Percentiles rank a stretch among this genome's conserved stretches.
phyloP scores from a whole-genome alignment of 2,888 invertebrate genomes.

The Agonopterix subpropinquella region DNA sequence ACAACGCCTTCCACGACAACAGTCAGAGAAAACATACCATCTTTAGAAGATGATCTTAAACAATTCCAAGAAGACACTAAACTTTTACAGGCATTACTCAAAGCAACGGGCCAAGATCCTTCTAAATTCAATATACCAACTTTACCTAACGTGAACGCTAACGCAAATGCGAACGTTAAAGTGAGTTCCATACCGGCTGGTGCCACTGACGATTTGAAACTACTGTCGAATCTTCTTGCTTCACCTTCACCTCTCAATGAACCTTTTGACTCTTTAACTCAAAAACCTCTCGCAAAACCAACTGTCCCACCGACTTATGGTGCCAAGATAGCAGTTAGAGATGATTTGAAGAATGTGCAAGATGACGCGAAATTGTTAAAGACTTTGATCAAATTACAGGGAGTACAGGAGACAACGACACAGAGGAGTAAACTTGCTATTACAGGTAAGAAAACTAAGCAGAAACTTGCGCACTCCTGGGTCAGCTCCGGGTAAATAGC shows the following conservation, averaged over 20 bases:
- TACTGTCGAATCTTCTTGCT: slow-evolving; percentile 52
- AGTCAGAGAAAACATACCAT: slow-evolving; percentile 35
- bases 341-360: slow-evolving; percentile 51
- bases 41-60: slow-evolving; percentile 64
- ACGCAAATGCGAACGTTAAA: slow-evolving; percentile 19
- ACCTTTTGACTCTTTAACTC: slow-evolving; percentile 48
- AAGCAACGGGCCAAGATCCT: slow-evolving; percentile 66
- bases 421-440: slow-evolving; percentile 54
- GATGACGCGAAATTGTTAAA: slow-evolving; percentile 64
- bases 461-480: too few relatives aligned
- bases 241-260: slow-evolving; percentile 54
- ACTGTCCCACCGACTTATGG: slow-evolving; percentile 40
- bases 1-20: slow-evolving; percentile 43
- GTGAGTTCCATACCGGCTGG: slow-evolving; percentile 43
- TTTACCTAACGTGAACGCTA: slow-evolving; percentile 34
- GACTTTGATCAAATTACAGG: slow-evolving; percentile 67
- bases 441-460: slow-evolving; percentile 40
- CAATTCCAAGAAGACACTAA: slow-evolving; percentile 69
- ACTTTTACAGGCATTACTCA: slow-evolving; percentile 59
- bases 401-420: slow-evolving; percentile 60
- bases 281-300: slow-evolving; percentile 23
- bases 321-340: slow-evolving; percentile 57
- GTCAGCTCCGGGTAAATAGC: too few relatives aligned
- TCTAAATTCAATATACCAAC: slow-evolving; percentile 64
- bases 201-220: slow-evolving; percentile 42